Evolutionary conservation across 2,113 vertebrate species (phyloP), one percentile per base, ranked within the genome.

Genomic region (Myotis yumanensis): DNA sequence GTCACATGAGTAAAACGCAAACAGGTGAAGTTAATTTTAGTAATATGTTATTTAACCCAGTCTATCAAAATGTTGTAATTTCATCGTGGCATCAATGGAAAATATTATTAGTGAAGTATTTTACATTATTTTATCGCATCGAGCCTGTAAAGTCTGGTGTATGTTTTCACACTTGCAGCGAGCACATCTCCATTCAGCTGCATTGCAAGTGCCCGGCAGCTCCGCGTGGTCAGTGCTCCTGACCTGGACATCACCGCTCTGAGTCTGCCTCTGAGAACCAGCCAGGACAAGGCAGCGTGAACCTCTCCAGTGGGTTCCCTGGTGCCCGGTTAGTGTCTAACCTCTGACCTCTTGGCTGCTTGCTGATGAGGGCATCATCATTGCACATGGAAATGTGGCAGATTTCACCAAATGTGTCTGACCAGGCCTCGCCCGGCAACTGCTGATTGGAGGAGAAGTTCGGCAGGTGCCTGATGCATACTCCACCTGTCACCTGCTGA

Each of bases 401-500:
- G 17, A 30, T 85, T 46, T 51, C 28, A 83, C 23, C 25, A 64
- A 48, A 69, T 10, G 68, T 40, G 16, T 25, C 86, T 77, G 30
- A 18, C n/a, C n/a, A 35, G 59, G 68, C 82, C 95, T 96, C 85
- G 32, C 35, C 88, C 91, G 95, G 40, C n/a, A 90, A 54, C 48
- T 93, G 73, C 37, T 5, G 2, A 71, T 69, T 93, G 80, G 51
- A 91, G 91, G 91, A 96, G 96, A 96, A 22, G 14, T 23, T 11
- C 35, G 37, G 23, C 81, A 81, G 51, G 46, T 37, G 43, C 73
- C 86, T 95, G 96, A 96, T 69, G 5, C 59, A 25, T 75, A 40
- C 76, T 90, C 95, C 68, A 91, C 97, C 95, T 96, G 89, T 93
- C 86, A 48, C 92, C 96, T 89, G 28, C 96, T 80, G 93, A 32